phyloP scores from a whole-genome alignment of 2,797 vertebrate genomes.

The Echiichthys vipera region DNA sequence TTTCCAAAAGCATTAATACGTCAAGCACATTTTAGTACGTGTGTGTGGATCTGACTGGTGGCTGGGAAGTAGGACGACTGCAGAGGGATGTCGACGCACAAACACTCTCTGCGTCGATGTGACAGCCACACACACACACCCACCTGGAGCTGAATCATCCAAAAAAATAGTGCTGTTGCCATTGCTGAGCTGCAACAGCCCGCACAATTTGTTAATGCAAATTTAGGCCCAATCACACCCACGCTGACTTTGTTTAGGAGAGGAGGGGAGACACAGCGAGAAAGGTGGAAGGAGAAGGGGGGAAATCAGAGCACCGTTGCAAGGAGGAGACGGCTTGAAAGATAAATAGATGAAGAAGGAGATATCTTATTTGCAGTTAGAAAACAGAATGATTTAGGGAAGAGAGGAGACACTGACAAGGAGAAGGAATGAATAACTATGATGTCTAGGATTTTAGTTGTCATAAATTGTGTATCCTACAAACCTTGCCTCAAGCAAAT shows the following conservation, averaged over 20 bases:
- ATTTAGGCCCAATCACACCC: slow-evolving; percentile 62
- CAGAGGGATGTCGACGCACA: slow-evolving; percentile 56
- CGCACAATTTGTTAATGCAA: slow-evolving; percentile 62
- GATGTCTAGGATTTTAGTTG: slow-evolving; percentile 2
- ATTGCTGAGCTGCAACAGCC: slow-evolving; percentile 27
- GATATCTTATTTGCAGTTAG: slow-evolving; percentile 38
- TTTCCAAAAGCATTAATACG: slow-evolving; percentile 71
- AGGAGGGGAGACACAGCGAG: slow-evolving; percentile 37
- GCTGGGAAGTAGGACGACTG: slow-evolving; percentile 58
- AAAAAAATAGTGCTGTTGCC: slow-evolving; percentile 2
- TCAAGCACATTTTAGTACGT: slow-evolving; percentile 54
- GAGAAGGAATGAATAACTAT: background rate
- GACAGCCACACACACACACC: slow-evolving; percentile 41
- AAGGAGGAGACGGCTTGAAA: slow-evolving; percentile 26
- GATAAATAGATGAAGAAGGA: slow-evolving; percentile 16
- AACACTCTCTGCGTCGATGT: slow-evolving; percentile 37
- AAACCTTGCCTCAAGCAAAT: background rate
- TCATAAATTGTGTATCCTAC: background rate
- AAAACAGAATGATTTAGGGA: slow-evolving; percentile 30
- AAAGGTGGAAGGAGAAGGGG: slow-evolving; percentile 41
- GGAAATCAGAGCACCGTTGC: slow-evolving; percentile 25
- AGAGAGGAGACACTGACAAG: background rate
- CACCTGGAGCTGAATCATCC: slow-evolving; percentile 56
- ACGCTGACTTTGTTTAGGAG: slow-evolving; percentile 61
- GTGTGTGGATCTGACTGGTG: slow-evolving; percentile 26